phyloP scores from a whole-genome alignment of 53 echinoderm and acorn worm species.

The Holothuria leucospilota region DNA sequence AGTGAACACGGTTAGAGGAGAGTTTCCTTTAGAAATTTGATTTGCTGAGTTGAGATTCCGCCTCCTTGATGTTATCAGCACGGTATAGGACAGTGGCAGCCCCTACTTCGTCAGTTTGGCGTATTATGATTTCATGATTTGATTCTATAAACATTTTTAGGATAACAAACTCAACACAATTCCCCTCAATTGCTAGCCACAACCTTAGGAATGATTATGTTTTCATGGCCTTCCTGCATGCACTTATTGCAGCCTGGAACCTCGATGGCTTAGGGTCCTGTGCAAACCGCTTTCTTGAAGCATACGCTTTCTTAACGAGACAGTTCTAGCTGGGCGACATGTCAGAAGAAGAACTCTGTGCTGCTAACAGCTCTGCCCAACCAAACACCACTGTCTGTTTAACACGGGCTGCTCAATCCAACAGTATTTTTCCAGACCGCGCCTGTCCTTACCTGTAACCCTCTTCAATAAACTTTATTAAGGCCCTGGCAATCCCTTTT shows the following conservation, averaged over 20 bases:
- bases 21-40: too few relatives aligned
- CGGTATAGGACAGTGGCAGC: too few relatives aligned
- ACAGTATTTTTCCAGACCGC: too few relatives aligned
- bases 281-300: not conserved
- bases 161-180: too few relatives aligned
- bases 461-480: not conserved
- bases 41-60: too few relatives aligned
- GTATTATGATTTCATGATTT: too few relatives aligned
- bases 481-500: slow-evolving; percentile 42
- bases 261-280: slow-evolving; percentile 5
- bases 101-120: too few relatives aligned
- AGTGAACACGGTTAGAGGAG: too few relatives aligned
- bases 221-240: not conserved
- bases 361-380: not conserved
- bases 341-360: not conserved
- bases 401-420: slow-evolving; percentile 34
- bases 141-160: too few relatives aligned
- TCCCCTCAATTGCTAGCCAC: not conserved
- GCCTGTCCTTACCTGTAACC: not conserved
- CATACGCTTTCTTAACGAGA: not conserved
- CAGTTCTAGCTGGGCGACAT: not conserved
- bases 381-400: too few relatives aligned
- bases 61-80: too few relatives aligned
- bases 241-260: slow-evolving; percentile 6
- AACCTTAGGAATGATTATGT: not conserved